Percentiles rank a stretch among this genome's conserved stretches.
Conservation (phyloP, 2,797 vertebrate genomes). For the Sebastes itinus region DNA sequence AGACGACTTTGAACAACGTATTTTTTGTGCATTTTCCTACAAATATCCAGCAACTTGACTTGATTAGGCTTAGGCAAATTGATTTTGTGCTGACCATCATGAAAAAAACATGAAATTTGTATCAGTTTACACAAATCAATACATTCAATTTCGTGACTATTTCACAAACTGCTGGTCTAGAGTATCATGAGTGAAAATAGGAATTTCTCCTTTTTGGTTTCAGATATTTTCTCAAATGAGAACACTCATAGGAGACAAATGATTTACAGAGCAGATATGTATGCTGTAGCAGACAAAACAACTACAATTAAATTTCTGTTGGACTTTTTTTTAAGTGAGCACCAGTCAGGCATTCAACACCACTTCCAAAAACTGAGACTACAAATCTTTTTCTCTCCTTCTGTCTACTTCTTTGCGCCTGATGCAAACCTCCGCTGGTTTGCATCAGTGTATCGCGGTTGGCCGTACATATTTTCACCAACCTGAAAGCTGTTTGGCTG, state of each 20-base stretch:
- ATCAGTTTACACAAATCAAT: too few relatives aligned
- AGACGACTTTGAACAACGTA: too few relatives aligned
- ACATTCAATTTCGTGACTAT: too few relatives aligned
- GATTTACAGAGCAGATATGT: not conserved
- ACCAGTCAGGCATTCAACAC: too few relatives aligned
- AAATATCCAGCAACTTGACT: too few relatives aligned
- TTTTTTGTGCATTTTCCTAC: too few relatives aligned
- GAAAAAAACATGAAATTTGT: too few relatives aligned
- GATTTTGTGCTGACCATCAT: too few relatives aligned
- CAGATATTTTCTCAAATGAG: too few relatives aligned
- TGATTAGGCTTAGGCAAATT: too few relatives aligned
- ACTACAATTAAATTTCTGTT: not conserved
- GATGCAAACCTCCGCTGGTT: not conserved
- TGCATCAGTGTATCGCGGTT: not conserved
- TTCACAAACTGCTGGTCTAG: not conserved
- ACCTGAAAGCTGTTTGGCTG: slow-evolving; percentile 7
- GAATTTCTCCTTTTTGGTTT: not conserved
- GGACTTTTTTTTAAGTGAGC: not conserved
- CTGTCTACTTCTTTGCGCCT: not conserved
- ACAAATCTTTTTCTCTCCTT: not conserved
- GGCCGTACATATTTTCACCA: slow-evolving; percentile 10
- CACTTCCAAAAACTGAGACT: not conserved
- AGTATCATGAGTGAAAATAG: not conserved
- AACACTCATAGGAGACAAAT: not conserved
- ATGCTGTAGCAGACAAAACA: not conserved